These are phyloP conservation scores for Ispidina lecontei DNA, from an alignment of 2,797 vertebrate genomes.

Conservation along the genomic window DNA sequence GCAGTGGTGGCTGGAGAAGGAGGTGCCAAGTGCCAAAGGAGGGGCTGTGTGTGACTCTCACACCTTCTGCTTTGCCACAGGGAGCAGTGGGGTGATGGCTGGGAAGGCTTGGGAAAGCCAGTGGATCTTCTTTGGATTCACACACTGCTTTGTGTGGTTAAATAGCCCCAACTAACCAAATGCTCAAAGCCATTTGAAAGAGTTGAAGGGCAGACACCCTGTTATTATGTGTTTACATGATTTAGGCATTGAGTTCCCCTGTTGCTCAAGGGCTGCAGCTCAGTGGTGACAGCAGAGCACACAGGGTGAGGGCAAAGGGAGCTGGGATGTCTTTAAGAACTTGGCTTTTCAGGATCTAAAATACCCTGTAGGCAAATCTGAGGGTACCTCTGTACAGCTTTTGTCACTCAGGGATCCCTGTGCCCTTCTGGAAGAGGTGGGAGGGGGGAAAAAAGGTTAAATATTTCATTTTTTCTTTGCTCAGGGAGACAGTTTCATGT, in stretches of 20 bases:
- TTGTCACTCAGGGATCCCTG: background rate
- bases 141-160: background rate
- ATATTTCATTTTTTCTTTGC: background rate
- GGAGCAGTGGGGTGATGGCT: background rate
- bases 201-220: background rate
- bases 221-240: background rate
- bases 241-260: background rate
- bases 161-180: background rate
- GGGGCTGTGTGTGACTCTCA: background rate
- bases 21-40: background rate
- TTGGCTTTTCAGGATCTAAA: background rate
- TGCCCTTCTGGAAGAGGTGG: background rate
- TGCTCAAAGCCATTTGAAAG: background rate
- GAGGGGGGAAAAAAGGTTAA: background rate
- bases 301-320: background rate
- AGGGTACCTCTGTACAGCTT: background rate
- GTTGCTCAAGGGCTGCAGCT: background rate
- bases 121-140: background rate
- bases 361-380: background rate
- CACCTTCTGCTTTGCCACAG: background rate
- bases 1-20: background rate
- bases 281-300: background rate
- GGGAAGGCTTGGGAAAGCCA: background rate
- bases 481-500: background rate
- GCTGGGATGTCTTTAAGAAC: background rate